Evolutionary conservation across 2,888 invertebrate genomes (phyloP).

Genomic region (Diogma glabrata): DNA sequence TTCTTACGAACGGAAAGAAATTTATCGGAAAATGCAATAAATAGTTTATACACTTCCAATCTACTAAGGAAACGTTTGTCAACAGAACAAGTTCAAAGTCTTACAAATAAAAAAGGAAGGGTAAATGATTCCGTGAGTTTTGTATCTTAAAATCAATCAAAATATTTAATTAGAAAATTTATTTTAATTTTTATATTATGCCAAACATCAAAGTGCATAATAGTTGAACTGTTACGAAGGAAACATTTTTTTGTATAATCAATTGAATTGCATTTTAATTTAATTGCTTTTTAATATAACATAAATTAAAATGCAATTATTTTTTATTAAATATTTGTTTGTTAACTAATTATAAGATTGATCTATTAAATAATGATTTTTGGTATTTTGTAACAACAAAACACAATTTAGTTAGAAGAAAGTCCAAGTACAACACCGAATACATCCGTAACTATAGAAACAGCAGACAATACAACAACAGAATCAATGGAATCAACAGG

Average conservation of each 20-base stretch:
- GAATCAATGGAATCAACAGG: no score
- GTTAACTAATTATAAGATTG: constrained; percentile 1
- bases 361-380: not conserved
- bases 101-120: constrained; percentile 22
- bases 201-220: no score
- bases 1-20: constrained; percentile 61
- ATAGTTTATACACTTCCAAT: constrained; percentile 31
- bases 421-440: constrained; percentile 10
- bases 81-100: constrained; percentile 28
- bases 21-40: constrained; percentile 38
- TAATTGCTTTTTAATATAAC: no score
- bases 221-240: no score
- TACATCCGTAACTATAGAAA: constrained; percentile 18
- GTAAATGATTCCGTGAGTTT: constrained; percentile 32
- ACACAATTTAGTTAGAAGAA: constrained; percentile 11
- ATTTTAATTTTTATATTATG: no score
- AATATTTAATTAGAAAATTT: no score
- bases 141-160: constrained; percentile 6
- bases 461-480: no score
- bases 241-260: no score
- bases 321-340: no score
- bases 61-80: constrained; percentile 34
- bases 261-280: no score
- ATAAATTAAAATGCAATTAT: no score
- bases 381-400: not conserved